These are phyloP conservation scores for Rhinophrynus dorsalis DNA, from an alignment of 2,797 vertebrate genomes.

Conservation along the genomic window DNA sequence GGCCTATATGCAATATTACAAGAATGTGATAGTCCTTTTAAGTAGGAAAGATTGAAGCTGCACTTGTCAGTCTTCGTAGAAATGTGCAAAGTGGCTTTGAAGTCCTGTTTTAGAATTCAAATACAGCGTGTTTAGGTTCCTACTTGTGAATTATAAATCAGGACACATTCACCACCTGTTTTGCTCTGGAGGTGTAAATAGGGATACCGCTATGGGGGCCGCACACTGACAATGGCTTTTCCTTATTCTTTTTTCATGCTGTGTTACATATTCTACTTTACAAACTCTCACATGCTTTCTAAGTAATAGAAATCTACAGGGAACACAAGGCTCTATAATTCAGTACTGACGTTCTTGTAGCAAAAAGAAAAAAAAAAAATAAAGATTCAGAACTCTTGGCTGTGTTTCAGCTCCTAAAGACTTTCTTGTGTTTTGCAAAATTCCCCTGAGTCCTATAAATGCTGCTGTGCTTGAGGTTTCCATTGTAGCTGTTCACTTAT, in stretches of 20 bases:
- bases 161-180: not conserved
- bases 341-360: constrained; percentile 68
- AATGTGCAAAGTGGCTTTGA: constrained; percentile 5
- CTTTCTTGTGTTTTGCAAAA: constrained; percentile 68
- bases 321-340: constrained; percentile 70
- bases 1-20: too few relatives aligned
- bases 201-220: not conserved
- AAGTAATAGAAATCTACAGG: constrained; percentile 68
- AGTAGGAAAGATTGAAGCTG: not conserved
- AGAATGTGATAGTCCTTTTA: too few relatives aligned
- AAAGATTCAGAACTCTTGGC: constrained; percentile 66
- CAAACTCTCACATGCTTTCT: constrained; percentile 66
- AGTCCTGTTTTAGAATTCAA: constrained; percentile 7
- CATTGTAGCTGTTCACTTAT: constrained; percentile 59
- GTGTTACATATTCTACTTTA: constrained; percentile 29
- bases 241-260: too few relatives aligned
- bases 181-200: constrained; percentile 15
- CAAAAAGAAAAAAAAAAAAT: constrained; percentile 61
- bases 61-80: constrained; percentile 10
- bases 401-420: constrained; percentile 70
- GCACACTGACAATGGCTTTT: not conserved
- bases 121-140: constrained; percentile 14
- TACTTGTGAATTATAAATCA: constrained; percentile 27
- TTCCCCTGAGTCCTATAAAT: constrained; percentile 64
- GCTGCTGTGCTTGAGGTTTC: constrained; percentile 61